Percentiles rank a stretch among this genome's conserved stretches.
Evolutionary conservation across 2,113 vertebrate species (phyloP).

Genomic region (Oplegnathus fasciatus): DNA sequence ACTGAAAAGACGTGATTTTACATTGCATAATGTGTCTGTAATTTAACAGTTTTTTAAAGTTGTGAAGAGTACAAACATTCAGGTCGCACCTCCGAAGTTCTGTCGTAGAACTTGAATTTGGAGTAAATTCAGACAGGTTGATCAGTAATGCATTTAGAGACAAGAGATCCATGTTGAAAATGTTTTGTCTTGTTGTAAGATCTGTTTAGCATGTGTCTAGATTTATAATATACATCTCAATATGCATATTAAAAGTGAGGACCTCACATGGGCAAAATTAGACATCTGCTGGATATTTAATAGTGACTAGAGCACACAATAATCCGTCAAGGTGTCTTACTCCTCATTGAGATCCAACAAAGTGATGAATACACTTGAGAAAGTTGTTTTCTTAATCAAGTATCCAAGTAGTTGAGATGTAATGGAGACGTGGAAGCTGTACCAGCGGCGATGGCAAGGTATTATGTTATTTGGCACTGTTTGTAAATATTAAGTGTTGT

Average conservation of each 20-base stretch:
- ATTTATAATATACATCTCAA: not conserved
- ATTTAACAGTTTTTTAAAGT: slow-evolving; percentile 52
- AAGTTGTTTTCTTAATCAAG: slow-evolving; percentile 20
- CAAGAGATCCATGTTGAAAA: not conserved
- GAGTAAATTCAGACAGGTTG: slow-evolving; percentile 3
- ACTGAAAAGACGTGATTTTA: slow-evolving; percentile 56
- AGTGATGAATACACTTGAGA: not conserved
- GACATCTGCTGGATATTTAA: not conserved
- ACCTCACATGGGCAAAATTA: not conserved
- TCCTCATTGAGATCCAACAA: not conserved
- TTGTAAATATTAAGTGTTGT: slow-evolving; percentile 59
- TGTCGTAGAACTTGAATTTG: slow-evolving; percentile 12
- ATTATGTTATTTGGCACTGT: slow-evolving; percentile 45
- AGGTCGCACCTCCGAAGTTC: not conserved
- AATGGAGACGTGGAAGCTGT: not conserved
- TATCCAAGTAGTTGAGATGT: not conserved
- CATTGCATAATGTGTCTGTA: slow-evolving; percentile 47
- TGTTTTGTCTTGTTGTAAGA: slow-evolving; percentile 29
- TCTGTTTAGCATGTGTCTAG: slow-evolving; percentile 31
- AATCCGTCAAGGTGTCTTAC: not conserved
- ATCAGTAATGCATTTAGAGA: slow-evolving; percentile 6
- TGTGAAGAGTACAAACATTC: slow-evolving; percentile 24
- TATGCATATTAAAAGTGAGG: not conserved
- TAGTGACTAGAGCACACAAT: not conserved
- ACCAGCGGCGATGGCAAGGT: not conserved